A percentile compares a stretch with the other conserved stretches of the same genome.
Evolutionary conservation across 2,113 vertebrate species (phyloP).

Genomic region (Vidua macroura): DNA sequence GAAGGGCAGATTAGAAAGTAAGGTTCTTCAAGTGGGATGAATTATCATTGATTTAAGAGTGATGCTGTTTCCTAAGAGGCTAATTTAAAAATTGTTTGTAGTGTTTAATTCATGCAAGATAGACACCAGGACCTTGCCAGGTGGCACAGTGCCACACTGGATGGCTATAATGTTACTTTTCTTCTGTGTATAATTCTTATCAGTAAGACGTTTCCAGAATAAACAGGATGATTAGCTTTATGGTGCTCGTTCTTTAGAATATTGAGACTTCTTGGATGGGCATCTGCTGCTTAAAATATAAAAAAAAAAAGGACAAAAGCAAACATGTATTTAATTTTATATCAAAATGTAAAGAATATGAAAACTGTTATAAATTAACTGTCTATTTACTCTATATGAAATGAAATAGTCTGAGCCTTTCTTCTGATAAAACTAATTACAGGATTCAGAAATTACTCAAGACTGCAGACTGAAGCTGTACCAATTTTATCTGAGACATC

Average conservation of each 20-base stretch:
- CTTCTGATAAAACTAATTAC: constrained; percentile 21
- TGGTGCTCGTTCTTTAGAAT: background rate
- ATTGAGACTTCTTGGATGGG: background rate
- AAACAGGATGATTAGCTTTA: background rate
- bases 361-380: background rate
- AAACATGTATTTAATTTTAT: background rate
- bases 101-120: background rate
- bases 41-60: background rate
- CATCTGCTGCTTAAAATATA: background rate
- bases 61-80: background rate
- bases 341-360: background rate
- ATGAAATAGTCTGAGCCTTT: background rate
- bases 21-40: background rate
- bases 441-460: constrained; percentile 20
- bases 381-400: background rate
- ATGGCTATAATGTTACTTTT: background rate
- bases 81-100: background rate
- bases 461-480: constrained; percentile 3
- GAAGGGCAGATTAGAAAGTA: background rate
- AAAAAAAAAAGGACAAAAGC: background rate
- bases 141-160: background rate
- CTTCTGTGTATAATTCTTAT: background rate
- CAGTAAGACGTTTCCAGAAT: background rate
- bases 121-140: background rate
- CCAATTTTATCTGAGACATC: background rate